These are phyloP conservation scores for Larimichthys crocea DNA, from an alignment of 2,113 vertebrate genomes.

Conservation along the genomic window DNA sequence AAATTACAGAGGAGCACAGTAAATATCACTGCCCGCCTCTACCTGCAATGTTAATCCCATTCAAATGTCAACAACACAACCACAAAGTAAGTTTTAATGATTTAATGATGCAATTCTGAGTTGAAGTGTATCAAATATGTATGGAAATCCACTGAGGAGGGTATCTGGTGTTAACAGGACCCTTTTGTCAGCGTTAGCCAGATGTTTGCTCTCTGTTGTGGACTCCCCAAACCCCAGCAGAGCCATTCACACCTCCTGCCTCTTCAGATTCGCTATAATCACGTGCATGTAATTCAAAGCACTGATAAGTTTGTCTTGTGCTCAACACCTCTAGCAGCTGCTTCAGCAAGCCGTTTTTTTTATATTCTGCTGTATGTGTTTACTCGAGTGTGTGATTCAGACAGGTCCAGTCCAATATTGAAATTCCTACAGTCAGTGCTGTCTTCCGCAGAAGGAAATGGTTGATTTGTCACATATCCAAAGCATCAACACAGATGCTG, in stretches of 20 bases:
- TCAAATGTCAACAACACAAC: background rate
- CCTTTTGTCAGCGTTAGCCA: background rate
- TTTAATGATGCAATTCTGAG: background rate
- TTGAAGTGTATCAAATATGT: background rate
- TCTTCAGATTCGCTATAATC: background rate
- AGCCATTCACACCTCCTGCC: constrained; percentile 1
- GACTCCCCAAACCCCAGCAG: background rate
- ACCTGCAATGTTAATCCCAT: background rate
- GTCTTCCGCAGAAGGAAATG: constrained; percentile 29
- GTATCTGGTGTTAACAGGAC: background rate
- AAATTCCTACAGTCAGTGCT: constrained; percentile 10
- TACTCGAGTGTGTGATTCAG: constrained; percentile 9
- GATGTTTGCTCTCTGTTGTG: no score
- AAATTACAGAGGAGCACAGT: background rate
- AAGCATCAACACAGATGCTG: constrained; percentile 19
- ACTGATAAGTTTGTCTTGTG: background rate
- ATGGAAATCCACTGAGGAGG: background rate
- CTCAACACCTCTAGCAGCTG: constrained; percentile 7
- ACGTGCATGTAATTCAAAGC: background rate
- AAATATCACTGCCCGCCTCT: background rate
- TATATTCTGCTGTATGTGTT: background rate
- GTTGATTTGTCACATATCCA: constrained; percentile 31
- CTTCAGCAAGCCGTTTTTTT: background rate
- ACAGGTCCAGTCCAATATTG: constrained; percentile 10
- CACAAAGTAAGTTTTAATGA: background rate